Conservation (phyloP, 2,113 vertebrate genomes). For the Speoplatyrhinus poulsoni region DNA sequence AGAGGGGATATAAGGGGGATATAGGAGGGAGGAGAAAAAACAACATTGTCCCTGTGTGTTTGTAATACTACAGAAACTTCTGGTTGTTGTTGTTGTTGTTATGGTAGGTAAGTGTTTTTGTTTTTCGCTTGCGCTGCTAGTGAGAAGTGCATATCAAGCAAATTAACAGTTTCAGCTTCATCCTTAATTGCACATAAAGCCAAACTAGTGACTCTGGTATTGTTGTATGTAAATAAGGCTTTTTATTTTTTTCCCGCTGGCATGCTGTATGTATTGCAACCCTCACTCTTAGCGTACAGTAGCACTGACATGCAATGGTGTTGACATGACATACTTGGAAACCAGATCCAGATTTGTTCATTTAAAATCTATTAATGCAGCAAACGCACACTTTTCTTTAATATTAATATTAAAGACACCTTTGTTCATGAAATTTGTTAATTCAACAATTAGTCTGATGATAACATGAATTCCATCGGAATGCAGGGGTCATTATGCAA, state of each 20-base stretch:
- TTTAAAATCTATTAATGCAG: too few species aligned
- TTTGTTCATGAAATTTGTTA: too few species aligned
- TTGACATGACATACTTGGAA: too few species aligned
- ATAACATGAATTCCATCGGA: too few species aligned
- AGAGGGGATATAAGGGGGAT: not conserved
- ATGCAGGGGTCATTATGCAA: too few species aligned
- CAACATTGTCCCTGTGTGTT: conserved; percentile 56
- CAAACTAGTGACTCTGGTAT: conserved; percentile 65
- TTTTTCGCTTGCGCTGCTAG: conserved; percentile 54
- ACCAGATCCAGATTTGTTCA: too few species aligned
- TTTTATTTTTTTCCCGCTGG: conserved; percentile 45
- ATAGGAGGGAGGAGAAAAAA: conserved; percentile 28
- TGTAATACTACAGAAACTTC: conserved; percentile 50
- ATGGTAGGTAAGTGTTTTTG: conserved; percentile 52
- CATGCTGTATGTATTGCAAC: conserved; percentile 43
- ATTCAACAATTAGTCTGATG: too few species aligned
- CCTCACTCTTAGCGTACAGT: conserved; percentile 27
- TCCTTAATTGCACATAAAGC: conserved; percentile 75
- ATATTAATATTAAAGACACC: too few species aligned
- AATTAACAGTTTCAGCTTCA: conserved; percentile 73
- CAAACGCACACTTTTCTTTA: too few species aligned
- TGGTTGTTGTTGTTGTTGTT: conserved; percentile 50
- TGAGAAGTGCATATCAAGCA: conserved; percentile 70
- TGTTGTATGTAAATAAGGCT: conserved; percentile 64
- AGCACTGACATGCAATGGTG: too few species aligned